These are phyloP conservation scores for Clarias laeviceps DNA, from an alignment of 2,797 vertebrate genomes.

Conservation along the genomic window DNA sequence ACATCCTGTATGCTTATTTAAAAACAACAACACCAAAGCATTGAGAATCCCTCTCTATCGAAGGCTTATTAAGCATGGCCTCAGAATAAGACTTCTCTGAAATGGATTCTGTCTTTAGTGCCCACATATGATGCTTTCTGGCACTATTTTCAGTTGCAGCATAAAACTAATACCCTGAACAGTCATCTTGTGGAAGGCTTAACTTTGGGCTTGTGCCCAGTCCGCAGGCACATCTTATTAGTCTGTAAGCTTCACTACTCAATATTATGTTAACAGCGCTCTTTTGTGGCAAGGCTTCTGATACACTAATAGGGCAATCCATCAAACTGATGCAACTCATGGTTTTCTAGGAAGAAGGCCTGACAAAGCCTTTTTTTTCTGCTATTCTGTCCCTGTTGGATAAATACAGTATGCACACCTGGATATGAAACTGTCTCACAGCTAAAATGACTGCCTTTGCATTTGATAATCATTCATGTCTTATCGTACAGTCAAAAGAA, in stretches of 20 bases:
- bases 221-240: conserved; percentile 61
- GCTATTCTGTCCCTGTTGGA: background rate
- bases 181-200: conserved; percentile 54
- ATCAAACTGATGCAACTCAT: conserved; percentile 10
- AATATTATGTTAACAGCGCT: conserved; percentile 59
- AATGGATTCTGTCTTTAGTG: conserved; percentile 61
- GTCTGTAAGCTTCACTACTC: conserved; percentile 48
- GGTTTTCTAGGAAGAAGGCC: conserved; percentile 47
- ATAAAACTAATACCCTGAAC: conserved; percentile 40
- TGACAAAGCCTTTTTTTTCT: background rate
- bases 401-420: conserved; percentile 5
- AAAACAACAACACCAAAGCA: conserved; percentile 62
- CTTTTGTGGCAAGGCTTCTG: conserved; percentile 31
- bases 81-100: conserved; percentile 62
- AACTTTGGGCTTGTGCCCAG: conserved; percentile 47
- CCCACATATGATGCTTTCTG: conserved; percentile 61
- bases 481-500: background rate
- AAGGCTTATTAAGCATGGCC: conserved; percentile 66
- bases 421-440: conserved; percentile 4
- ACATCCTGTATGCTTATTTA: conserved; percentile 61
- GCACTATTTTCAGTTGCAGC: conserved; percentile 58
- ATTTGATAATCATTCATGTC: conserved; percentile 3
- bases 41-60: conserved; percentile 69
- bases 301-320: conserved; percentile 36
- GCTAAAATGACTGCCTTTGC: background rate